Evolutionary conservation across 1,140 invertebrate species (phyloP).

Genomic region (Orchestia grillus): DNA sequence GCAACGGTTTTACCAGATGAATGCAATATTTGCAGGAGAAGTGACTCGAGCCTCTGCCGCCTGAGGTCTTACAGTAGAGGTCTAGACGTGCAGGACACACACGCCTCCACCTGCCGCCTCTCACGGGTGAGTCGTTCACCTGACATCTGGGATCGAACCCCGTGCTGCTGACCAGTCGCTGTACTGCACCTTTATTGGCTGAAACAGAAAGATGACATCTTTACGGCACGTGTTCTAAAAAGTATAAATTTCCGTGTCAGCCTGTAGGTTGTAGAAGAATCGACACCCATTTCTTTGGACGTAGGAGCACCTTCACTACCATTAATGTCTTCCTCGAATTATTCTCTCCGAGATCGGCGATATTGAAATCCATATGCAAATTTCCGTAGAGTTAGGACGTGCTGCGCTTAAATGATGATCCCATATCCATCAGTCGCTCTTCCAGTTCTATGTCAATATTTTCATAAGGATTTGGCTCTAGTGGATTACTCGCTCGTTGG

Average conservation of each 20-base stretch:
- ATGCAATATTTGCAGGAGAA: neutral
- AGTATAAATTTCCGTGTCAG: neutral
- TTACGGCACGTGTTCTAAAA: neutral
- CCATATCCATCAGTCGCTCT: neutral
- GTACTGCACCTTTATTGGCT: neutral
- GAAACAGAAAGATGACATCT: neutral
- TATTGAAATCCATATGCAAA: neutral
- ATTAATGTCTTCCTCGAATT: neutral
- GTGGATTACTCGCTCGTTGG: neutral
- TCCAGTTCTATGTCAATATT: neutral
- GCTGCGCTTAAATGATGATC: neutral
- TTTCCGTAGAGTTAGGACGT: neutral
- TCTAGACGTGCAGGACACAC: neutral
- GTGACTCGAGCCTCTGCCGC: neutral
- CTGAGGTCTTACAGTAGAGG: neutral
- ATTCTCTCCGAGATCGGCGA: neutral
- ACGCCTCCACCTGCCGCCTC: too few relatives aligned
- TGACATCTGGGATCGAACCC: neutral
- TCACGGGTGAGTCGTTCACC: neutral
- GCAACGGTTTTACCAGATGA: neutral
- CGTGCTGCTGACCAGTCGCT: neutral
- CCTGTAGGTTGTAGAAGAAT: neutral
- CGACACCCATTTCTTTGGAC: neutral
- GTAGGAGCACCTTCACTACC: neutral
- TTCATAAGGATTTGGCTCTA: neutral